A percentile compares a stretch with the other conserved stretches of the same genome.
Conservation (phyloP, 2,113 vertebrate species). For the Pteronura brasiliensis region DNA sequence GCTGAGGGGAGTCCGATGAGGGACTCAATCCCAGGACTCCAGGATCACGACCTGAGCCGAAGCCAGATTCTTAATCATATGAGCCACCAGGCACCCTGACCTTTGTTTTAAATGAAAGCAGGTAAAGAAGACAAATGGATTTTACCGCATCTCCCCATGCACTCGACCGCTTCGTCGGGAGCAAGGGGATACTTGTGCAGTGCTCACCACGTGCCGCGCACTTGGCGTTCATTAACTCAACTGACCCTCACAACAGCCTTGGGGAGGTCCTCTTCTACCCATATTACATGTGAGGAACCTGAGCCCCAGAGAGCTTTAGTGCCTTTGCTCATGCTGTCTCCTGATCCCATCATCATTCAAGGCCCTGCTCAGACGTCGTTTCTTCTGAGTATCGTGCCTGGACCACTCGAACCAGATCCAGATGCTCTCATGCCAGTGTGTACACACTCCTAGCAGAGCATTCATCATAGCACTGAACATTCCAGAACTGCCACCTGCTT, state of each 20-base stretch:
- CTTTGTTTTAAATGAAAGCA: background rate
- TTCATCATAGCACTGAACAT: background rate
- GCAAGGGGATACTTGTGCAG: background rate
- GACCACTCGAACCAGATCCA: background rate
- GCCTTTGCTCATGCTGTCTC: background rate
- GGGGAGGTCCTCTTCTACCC: background rate
- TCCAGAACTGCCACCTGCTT: background rate
- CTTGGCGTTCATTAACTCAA: background rate
- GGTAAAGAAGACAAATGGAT: background rate
- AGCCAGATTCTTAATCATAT: background rate
- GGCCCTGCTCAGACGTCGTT: background rate
- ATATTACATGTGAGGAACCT: background rate
- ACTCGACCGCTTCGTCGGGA: background rate
- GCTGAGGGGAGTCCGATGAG: no score
- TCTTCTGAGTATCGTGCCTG: background rate
- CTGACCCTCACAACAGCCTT: background rate
- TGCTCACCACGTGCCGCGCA: accelerated
- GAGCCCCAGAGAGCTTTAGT: background rate
- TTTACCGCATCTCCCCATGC: background rate
- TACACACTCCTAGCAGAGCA: no score
- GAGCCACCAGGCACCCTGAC: background rate
- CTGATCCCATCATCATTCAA: background rate
- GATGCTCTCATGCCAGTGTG: background rate
- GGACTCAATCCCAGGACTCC: background rate
- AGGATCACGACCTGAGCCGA: background rate